Evolutionary conservation across 2,888 invertebrate species (phyloP).

Genomic region (Noctua janthe): DNA sequence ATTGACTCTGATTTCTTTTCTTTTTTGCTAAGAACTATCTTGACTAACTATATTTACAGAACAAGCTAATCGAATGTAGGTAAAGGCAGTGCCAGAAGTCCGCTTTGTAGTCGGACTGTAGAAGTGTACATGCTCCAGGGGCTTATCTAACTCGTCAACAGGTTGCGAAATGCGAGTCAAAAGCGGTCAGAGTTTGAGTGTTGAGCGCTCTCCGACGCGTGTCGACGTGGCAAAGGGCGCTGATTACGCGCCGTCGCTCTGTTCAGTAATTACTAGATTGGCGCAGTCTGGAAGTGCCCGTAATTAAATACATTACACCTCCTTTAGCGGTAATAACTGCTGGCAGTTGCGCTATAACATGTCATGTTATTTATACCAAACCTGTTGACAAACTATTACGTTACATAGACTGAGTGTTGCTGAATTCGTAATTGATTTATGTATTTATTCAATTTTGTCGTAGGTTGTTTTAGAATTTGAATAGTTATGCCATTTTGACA

Average conservation of each 20-base stretch:
- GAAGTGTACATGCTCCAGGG: constrained; percentile 78
- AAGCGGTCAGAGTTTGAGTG: constrained; percentile 81
- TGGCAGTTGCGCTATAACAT: constrained; percentile 28
- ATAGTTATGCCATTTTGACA: background rate
- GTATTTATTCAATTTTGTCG: background rate
- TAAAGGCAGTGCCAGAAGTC: constrained; percentile 57
- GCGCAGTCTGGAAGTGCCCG: constrained; percentile 84
- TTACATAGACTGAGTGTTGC: background rate
- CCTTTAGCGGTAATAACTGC: constrained; percentile 72
- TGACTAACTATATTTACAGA: background rate
- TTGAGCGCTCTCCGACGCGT: constrained; percentile 82
- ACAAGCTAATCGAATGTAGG: constrained; percentile 25
- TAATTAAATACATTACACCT: constrained; percentile 88
- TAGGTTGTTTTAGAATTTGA: background rate
- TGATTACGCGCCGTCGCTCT: constrained; percentile 86
- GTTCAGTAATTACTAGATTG: constrained; percentile 88
- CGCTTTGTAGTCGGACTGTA: constrained; percentile 80
- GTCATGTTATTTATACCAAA: constrained; percentile 41
- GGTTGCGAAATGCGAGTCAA: constrained; percentile 87
- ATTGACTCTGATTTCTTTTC: constrained; percentile 62
- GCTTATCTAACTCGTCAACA: constrained; percentile 88
- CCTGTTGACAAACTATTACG: constrained; percentile 12
- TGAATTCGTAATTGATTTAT: constrained; percentile 23
- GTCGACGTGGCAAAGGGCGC: constrained; percentile 85
- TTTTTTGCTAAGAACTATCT: constrained; percentile 16